phyloP scores from a whole-genome alignment of 2,888 invertebrate genomes.

The Eilema griseolum region DNA sequence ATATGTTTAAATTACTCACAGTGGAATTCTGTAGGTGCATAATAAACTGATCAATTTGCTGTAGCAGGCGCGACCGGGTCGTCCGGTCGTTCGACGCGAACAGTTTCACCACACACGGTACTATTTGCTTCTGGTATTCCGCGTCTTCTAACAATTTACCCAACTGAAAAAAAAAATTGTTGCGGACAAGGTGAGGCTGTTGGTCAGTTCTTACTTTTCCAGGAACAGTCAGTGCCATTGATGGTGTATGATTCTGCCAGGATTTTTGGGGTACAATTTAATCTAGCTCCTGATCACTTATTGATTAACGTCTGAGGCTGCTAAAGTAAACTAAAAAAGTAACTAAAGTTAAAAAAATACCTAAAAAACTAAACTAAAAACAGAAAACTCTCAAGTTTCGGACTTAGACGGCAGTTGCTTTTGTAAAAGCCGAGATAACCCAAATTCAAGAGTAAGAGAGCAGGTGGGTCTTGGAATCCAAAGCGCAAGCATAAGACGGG shows the following conservation, averaged over 20 bases:
- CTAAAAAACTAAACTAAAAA: too few relatives aligned
- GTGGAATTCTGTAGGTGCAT: slow-evolving; percentile 92
- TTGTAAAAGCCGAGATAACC: not conserved
- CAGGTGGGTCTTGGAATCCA: not conserved
- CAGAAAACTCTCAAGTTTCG: too few relatives aligned
- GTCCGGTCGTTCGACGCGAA: slow-evolving; percentile 98
- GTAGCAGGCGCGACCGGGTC: slow-evolving; percentile 96
- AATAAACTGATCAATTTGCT: slow-evolving; percentile 97
- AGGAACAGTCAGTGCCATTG: not conserved
- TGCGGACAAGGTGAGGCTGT: not conserved
- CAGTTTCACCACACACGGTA: slow-evolving; percentile 98
- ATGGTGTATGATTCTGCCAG: too few relatives aligned
- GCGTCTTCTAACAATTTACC: slow-evolving; percentile 95
- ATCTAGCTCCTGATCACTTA: too few relatives aligned
- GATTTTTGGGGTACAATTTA: too few relatives aligned
- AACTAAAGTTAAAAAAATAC: too few relatives aligned
- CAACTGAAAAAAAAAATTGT: slow-evolving; percentile 87
- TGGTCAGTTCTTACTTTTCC: not conserved
- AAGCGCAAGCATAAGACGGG: not conserved
- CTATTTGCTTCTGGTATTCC: slow-evolving; percentile 98
- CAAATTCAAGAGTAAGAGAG: not conserved
- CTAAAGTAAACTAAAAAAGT: too few relatives aligned
- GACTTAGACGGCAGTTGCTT: too few relatives aligned
- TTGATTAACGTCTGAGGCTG: too few relatives aligned
- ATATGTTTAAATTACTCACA: slow-evolving; percentile 65